Evolutionary conservation across 2,797 vertebrate genomes (phyloP), one percentile per base, ranked within the genome.

Genomic region (Molossus alvarezi): DNA sequence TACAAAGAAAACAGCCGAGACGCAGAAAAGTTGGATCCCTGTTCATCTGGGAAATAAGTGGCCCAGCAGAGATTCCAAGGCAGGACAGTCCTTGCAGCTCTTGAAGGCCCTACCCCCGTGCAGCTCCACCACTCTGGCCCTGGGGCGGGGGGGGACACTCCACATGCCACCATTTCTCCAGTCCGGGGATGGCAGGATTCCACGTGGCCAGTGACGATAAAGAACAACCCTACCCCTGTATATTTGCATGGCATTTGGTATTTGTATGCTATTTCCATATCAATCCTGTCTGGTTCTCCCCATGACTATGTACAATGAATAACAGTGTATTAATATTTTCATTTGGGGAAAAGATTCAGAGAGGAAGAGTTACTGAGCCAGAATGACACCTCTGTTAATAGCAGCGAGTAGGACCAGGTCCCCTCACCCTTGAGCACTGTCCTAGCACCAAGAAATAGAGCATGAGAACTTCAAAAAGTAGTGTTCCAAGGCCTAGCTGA

Each of bases 1-100:
- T 58, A 94, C 9, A 89, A 95, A 71, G 62, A 72, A 77, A 87
- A 86, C 33, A 94, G 48, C 69, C 29, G n/a, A 65, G 62, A 81
- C 33, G 48, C 9, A 55, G 23, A 92, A 69, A 92, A 77, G 33
- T 37, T 55, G n/a, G 57, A 82, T 65, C 37, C 55, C 20, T 41
- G 37, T 27, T 82, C 51, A 60, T 45, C 37, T 41, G 76, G 69
- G 20, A 60, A 75, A 57, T 71, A 77, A 82, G 33, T 71, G 55
- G 27, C 60, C 1, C 2, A 64, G 37, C 6, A 1, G 64, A 33
- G 55, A 71, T 51, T 75, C 91, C 37, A 29, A 27, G 33, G 25
- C 29, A 48, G 15, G 45, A 53, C 48, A 76, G 57, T 48, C 0
- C 1, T 48, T 4, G 12, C 3, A 18, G 23, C 12, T 62, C 51